Conservation (phyloP, 2,888 invertebrate genomes). For the Timandra comae region DNA sequence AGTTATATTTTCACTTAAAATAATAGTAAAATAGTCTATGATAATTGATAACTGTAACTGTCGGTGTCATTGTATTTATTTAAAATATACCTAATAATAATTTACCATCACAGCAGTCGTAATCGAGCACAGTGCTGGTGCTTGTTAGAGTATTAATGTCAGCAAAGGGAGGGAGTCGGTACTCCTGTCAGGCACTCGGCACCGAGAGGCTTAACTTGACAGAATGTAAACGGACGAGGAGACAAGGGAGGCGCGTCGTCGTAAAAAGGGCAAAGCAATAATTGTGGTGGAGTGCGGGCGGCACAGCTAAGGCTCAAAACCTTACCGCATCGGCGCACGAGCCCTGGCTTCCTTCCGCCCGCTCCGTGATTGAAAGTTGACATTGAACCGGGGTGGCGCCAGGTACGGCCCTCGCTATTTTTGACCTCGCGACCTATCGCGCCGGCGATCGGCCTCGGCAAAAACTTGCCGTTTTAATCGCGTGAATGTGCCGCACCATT, state of each 20-base stretch:
- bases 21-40: no score
- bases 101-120: slow-evolving; percentile 10
- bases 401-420: slow-evolving; percentile 71
- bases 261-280: slow-evolving; percentile 56
- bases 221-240: slow-evolving; percentile 50
- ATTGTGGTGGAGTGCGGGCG: slow-evolving; percentile 44
- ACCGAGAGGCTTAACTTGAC: slow-evolving; percentile 52
- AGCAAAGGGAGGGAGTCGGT: slow-evolving; percentile 33
- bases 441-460: slow-evolving; percentile 67
- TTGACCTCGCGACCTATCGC: slow-evolving; percentile 73
- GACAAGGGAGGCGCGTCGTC: slow-evolving; percentile 45
- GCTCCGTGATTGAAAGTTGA: slow-evolving; percentile 70
- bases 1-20: no score
- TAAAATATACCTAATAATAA: slow-evolving; percentile 11
- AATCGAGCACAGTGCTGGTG: slow-evolving; percentile 22
- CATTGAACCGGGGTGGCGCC: slow-evolving; percentile 72
- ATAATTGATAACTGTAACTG: no score
- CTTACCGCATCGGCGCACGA: slow-evolving; percentile 53
- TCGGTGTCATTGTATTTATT: no score
- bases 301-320: slow-evolving; percentile 22
- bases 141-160: slow-evolving; percentile 34
- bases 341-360: slow-evolving; percentile 63
- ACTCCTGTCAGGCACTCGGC: slow-evolving; percentile 41
- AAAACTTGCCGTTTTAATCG: slow-evolving; percentile 66
- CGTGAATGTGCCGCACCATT: slow-evolving; percentile 61